Conservation (phyloP, 1,140 invertebrate species). For the Bombus soroeensis region DNA sequence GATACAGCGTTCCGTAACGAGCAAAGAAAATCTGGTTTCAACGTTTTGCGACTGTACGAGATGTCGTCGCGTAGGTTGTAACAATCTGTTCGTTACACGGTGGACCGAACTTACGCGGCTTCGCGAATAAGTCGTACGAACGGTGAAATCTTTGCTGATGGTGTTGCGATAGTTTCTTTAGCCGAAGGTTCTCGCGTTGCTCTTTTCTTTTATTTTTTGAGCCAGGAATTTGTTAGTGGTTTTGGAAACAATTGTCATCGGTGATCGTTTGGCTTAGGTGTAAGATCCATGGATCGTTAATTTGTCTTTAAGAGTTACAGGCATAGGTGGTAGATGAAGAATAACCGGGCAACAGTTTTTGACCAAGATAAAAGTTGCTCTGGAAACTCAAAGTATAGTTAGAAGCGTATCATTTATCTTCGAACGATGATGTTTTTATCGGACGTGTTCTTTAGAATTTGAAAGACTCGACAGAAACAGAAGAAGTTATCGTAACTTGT, state of each 20-base stretch:
- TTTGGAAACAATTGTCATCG: no score
- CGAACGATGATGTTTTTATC: neutral
- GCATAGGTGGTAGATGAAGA: no score
- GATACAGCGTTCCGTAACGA: neutral
- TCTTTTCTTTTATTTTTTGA: accelerated
- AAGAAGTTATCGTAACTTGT: neutral
- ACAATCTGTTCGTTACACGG: neutral
- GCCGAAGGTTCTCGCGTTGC: neutral
- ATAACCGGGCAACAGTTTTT: no score
- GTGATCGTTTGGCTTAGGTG: no score
- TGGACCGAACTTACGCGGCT: neutral
- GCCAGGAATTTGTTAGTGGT: neutral
- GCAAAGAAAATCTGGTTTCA: neutral
- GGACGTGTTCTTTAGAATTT: neutral
- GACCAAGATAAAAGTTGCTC: neutral
- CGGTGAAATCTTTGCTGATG: neutral
- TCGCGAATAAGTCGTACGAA: neutral
- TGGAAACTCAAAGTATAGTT: neutral
- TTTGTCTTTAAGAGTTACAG: no score
- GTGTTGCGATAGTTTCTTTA: neutral
- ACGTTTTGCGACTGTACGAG: neutral
- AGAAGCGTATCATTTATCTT: neutral
- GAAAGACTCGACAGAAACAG: neutral
- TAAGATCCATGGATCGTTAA: neutral
- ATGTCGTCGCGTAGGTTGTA: neutral